A percentile compares a stretch with the other conserved stretches of the same genome.
phyloP scores from a whole-genome alignment of 2,797 vertebrate genomes.

The Thunnus albacares region DNA sequence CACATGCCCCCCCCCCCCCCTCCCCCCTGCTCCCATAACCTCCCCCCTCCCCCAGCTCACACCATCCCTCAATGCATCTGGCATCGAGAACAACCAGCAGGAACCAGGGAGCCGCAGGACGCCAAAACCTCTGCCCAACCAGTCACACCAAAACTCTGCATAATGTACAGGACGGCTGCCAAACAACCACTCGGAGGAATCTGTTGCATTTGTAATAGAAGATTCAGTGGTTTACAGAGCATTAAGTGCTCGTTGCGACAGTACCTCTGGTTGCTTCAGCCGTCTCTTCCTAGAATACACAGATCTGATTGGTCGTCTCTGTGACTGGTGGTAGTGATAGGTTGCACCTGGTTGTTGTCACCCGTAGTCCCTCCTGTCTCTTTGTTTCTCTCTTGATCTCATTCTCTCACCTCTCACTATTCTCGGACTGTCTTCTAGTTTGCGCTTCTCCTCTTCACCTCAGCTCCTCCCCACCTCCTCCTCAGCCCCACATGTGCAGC shows the following conservation, averaged over 20 bases:
- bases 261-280: slow-evolving; percentile 59
- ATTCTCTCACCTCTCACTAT: slow-evolving; percentile 79
- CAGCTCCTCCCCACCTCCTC: slow-evolving; percentile 76
- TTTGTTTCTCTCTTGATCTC: slow-evolving; percentile 51
- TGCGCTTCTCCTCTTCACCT: slow-evolving; percentile 86
- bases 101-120: slow-evolving; percentile 90
- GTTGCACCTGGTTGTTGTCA: slow-evolving; percentile 89
- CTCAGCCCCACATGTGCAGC: slow-evolving; percentile 71
- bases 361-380: slow-evolving; percentile 71
- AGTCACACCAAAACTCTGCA: slow-evolving; percentile 68
- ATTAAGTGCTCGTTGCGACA: slow-evolving; percentile 5
- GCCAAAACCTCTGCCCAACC: slow-evolving; percentile 64
- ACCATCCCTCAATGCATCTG: slow-evolving; percentile 85
- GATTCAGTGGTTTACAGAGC: slow-evolving; percentile 24
- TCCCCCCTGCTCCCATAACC: slow-evolving; percentile 53
- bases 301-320: slow-evolving; percentile 70
- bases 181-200: slow-evolving; percentile 51
- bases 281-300: slow-evolving; percentile 21
- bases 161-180: slow-evolving; percentile 36
- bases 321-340: slow-evolving; percentile 80
- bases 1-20: slow-evolving; percentile 32
- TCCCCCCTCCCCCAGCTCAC: slow-evolving; percentile 74
- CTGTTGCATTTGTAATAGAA: slow-evolving; percentile 12
- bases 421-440: slow-evolving; percentile 88
- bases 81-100: slow-evolving; percentile 98